Evolutionary conservation across 2,113 vertebrate species (phyloP).

Genomic region (Boulengeromyrus knoepffleri): DNA sequence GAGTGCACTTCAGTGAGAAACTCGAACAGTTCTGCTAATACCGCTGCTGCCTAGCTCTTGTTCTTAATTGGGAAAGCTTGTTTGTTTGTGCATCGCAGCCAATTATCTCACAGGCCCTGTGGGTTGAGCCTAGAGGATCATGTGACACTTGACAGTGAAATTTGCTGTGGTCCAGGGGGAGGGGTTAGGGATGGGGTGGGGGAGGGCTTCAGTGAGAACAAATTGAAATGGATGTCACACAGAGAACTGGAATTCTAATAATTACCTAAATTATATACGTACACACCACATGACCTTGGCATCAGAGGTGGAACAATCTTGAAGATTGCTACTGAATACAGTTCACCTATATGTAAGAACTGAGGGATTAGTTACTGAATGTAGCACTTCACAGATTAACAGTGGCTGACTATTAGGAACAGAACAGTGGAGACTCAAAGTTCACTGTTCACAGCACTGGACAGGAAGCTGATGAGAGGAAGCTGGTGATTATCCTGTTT

Average conservation of each 20-base stretch:
- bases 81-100: background rate
- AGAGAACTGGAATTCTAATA: background rate
- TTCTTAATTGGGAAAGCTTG: background rate
- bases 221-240: background rate
- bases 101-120: background rate
- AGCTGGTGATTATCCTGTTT: slow-evolving; percentile 15
- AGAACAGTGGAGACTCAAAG: background rate
- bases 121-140: background rate
- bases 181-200: background rate
- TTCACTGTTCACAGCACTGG: background rate
- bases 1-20: background rate
- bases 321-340: background rate
- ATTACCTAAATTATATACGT: background rate
- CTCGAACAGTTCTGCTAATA: background rate
- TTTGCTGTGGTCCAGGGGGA: background rate
- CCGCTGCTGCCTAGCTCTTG: background rate
- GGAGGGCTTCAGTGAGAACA: background rate
- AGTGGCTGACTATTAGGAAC: background rate
- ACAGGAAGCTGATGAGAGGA: background rate
- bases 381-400: background rate
- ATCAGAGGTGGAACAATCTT: background rate
- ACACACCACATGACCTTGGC: background rate
- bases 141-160: background rate
- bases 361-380: background rate
- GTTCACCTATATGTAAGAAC: background rate